phyloP scores from a whole-genome alignment of 2,113 vertebrate species.

The Brachyistius frenatus region DNA sequence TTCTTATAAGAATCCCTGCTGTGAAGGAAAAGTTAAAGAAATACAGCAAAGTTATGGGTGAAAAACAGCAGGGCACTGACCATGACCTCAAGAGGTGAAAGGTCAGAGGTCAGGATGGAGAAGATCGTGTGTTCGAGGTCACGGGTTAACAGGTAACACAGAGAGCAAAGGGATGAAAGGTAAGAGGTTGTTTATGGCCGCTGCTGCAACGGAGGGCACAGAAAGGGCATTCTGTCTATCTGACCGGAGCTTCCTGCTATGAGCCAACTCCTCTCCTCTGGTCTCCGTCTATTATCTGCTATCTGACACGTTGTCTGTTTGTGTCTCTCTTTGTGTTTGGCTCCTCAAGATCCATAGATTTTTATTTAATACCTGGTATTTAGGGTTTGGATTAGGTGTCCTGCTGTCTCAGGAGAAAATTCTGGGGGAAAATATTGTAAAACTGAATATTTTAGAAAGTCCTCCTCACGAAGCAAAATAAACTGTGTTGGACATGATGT shows the following conservation, averaged over 20 bases:
- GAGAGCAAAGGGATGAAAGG: conserved; percentile 88
- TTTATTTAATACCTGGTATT: not conserved
- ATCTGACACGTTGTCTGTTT: conserved; percentile 30
- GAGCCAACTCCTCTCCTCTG: conserved; percentile 41
- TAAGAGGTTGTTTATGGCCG: conserved; percentile 87
- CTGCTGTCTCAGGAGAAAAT: too few relatives aligned
- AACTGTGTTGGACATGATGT: too few relatives aligned
- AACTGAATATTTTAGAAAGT: not conserved
- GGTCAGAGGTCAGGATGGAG: conserved; percentile 61
- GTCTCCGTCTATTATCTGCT: conserved; percentile 54
- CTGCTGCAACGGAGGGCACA: conserved; percentile 86
- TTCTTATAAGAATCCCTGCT: not conserved
- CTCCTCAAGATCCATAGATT: not conserved
- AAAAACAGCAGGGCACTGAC: conserved; percentile 60
- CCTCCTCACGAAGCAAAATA: not conserved
- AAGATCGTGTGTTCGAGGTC: conserved; percentile 84
- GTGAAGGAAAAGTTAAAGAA: not conserved
- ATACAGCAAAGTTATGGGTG: conserved; percentile 13
- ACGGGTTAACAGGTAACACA: conserved; percentile 88
- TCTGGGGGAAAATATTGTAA: too few relatives aligned
- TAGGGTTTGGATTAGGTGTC: not conserved
- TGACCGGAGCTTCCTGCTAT: conserved; percentile 52
- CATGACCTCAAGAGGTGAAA: conserved; percentile 60
- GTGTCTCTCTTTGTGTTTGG: conserved; percentile 8
- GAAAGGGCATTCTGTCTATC: conserved; percentile 71